phyloP scores from a whole-genome alignment of 2,797 vertebrate genomes.

The Tolypeutes matacus region DNA sequence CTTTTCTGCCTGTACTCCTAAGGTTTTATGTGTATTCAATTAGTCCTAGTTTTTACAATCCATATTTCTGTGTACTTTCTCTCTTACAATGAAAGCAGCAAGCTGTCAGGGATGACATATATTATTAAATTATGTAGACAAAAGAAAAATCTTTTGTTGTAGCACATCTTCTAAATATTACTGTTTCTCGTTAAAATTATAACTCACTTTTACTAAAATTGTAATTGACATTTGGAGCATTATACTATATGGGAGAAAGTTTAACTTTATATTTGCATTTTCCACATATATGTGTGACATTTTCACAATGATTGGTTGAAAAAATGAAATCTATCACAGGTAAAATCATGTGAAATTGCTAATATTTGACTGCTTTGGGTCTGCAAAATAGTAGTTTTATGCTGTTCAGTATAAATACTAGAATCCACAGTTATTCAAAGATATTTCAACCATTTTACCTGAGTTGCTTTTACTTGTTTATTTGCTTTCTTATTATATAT shows the following conservation, averaged over 20 bases:
- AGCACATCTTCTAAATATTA: neutral
- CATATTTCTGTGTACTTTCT: constrained; percentile 44
- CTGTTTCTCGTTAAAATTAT: neutral
- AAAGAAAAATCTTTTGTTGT: constrained; percentile 3
- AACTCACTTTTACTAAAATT: constrained; percentile 16
- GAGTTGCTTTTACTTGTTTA: neutral
- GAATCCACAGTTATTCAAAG: neutral
- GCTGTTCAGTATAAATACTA: neutral
- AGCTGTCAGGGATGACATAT: neutral
- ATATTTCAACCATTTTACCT: neutral
- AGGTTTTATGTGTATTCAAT: constrained; percentile 24
- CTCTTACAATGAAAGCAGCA: constrained; percentile 5
- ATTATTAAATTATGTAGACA: constrained; percentile 21
- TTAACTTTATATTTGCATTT: constrained; percentile 24
- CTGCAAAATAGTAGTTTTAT: neutral
- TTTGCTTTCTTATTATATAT: constrained; percentile 17
- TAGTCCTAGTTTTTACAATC: neutral
- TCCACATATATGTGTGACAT: neutral
- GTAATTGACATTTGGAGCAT: neutral
- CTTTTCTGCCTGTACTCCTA: neutral
- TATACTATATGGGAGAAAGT: neutral
- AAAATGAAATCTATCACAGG: constrained; percentile 34
- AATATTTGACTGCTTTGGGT: constrained; percentile 23
- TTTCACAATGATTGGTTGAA: neutral
- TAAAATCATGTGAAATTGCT: neutral